A percentile compares a stretch with the other conserved stretches of the same genome.
These are phyloP conservation scores for Syncerus caffer DNA, from an alignment of 2,797 vertebrate genomes.

Conservation along the genomic window DNA sequence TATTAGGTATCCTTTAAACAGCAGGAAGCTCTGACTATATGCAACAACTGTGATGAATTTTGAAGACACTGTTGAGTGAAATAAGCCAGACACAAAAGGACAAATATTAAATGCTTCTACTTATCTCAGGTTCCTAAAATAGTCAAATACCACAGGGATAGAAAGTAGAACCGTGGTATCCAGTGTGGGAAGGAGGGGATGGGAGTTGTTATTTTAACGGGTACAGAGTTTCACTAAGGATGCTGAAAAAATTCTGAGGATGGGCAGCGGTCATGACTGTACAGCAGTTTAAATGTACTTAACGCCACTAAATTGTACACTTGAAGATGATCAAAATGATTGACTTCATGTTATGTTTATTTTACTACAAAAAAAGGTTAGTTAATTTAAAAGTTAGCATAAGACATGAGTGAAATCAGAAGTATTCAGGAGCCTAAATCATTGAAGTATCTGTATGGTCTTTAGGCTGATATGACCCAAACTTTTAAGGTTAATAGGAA, in stretches of 20 bases:
- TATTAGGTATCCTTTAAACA: not conserved
- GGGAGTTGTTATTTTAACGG: not conserved
- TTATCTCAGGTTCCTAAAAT: not conserved
- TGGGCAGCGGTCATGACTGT: not conserved
- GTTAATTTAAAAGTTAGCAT: not conserved
- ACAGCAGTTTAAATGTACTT: not conserved
- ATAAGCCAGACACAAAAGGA: not conserved
- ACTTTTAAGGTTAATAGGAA: not conserved
- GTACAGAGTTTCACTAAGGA: not conserved
- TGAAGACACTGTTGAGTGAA: not conserved
- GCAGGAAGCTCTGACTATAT: not conserved
- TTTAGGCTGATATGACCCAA: not conserved
- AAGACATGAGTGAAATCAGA: not conserved
- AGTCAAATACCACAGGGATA: not conserved
- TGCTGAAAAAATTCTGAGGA: not conserved
- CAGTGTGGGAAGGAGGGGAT: not conserved
- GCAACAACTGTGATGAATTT: not conserved
- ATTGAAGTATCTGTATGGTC: not conserved
- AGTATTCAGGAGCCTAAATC: not conserved
- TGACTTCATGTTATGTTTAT: not conserved
- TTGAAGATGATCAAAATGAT: not conserved
- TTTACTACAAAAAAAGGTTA: not conserved
- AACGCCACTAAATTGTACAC: not conserved
- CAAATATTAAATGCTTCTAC: not conserved
- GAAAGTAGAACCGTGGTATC: not conserved